phyloP scores from a whole-genome alignment of 2,113 vertebrate species.

The Solea senegalensis region DNA sequence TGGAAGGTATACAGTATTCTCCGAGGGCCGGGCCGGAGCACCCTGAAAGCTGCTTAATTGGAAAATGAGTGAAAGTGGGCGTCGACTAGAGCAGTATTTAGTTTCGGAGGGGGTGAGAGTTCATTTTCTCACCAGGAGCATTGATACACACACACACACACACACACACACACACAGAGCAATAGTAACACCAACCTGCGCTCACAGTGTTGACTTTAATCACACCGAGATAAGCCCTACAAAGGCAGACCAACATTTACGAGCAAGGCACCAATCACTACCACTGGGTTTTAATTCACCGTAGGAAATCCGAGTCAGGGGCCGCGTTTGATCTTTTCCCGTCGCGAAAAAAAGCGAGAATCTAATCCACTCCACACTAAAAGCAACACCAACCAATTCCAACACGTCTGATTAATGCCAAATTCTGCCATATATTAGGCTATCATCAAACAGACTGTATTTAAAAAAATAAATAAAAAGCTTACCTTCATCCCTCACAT shows the following conservation, averaged over 20 bases:
- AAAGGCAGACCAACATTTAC: constrained; percentile 51
- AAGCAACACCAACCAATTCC: constrained; percentile 16
- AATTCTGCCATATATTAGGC: constrained; percentile 2
- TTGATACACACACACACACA: constrained; percentile 45
- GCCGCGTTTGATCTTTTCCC: constrained; percentile 39
- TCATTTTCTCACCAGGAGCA: constrained; percentile 32
- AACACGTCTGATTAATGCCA: constrained; percentile 41
- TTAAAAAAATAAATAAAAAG: background rate
- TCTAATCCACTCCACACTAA: constrained; percentile 43
- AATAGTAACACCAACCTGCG: constrained; percentile 22
- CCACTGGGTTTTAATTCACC: constrained; percentile 45
- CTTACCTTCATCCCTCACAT: constrained; percentile 15
- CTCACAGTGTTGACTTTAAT: constrained; percentile 28
- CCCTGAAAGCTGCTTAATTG: constrained; percentile 71
- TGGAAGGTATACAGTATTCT: constrained; percentile 60
- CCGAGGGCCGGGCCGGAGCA: constrained; percentile 40
- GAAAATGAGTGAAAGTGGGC: constrained; percentile 66
- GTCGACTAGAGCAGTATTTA: constrained; percentile 49
- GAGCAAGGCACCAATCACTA: constrained; percentile 42
- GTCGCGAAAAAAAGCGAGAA: constrained; percentile 5
- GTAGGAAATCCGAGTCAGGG: constrained; percentile 20
- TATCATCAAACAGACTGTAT: constrained; percentile 5
- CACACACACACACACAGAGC: constrained; percentile 9
- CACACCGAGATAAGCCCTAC: constrained; percentile 32
- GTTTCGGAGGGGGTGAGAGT: constrained; percentile 54